Evolutionary conservation across 2,888 invertebrate genomes (phyloP), one percentile per base, ranked within the genome.

Genomic region (Coelopa pilipes): DNA sequence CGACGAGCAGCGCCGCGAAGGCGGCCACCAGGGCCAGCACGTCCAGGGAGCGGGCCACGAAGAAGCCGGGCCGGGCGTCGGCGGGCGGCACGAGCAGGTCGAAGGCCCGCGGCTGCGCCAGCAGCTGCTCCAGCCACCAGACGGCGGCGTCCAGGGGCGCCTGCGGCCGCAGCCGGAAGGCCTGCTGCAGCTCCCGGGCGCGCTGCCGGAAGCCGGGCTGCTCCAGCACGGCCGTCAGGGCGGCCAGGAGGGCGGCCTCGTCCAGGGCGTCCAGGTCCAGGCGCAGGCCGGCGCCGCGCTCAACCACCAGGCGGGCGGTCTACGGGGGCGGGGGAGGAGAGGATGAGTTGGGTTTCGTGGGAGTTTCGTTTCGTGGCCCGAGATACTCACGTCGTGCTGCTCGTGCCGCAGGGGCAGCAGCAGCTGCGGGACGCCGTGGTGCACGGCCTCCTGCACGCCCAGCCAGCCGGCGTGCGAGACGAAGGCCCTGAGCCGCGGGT

Each of bases 101-200:
- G 13, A 49, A 49, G 0, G 90, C 90, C 0, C 90, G 90, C 10
- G 86, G 84, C 19, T 90, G 89, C 11, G 88, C 84, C 0, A 89
- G 88, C 0, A 91, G 89, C 79, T 91, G 89, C 80, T 92, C 91
- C 17, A 90, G 87, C 92, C 91, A 92, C 84, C 90, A 89, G 1
- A 90, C 86, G 5, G 92, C 88, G n/a, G 90, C 90, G 19, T 89
- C 89, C n/a, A 90, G 86, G 0, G 92, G 90, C 0, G 88, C 83
- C 78, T 89, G 81, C 0, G 89, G 89, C 1, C 90, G 88, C 79
- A 90, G 90, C 57, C 83, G 84, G 19, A 80, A 83, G 13, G 73
- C 75, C 0, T 65, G 9, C 46, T 82, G 78, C 0, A 79, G 77
- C 47, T 76, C 72, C 13, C 70, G 0, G 47, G 49, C 49, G 17